These are phyloP conservation scores for Trissolcus brochymenae DNA, from an alignment of 2,888 invertebrate species.

Conservation along the genomic window DNA sequence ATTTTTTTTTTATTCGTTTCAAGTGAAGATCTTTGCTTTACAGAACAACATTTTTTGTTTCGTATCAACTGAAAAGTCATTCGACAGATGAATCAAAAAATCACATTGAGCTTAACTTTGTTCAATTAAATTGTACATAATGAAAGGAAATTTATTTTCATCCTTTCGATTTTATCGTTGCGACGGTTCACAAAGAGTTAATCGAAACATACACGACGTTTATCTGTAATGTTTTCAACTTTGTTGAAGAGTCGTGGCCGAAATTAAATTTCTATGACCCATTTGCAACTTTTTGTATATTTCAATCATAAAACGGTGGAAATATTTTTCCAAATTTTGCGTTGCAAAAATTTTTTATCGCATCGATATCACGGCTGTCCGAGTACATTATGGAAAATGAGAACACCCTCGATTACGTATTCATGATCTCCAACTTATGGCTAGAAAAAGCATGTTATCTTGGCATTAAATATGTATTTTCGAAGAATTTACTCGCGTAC, in stretches of 20 bases:
- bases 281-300: slow-evolving; percentile 2
- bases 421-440: slow-evolving; percentile 11
- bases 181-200: slow-evolving; percentile 4
- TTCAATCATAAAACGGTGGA: no score
- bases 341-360: no score
- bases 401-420: slow-evolving; percentile 12
- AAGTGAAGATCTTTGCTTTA: background rate
- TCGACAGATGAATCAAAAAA: background rate
- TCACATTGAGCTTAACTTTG: no score
- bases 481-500: background rate
- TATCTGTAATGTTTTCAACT: slow-evolving; percentile 6
- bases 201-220: slow-evolving; percentile 15
- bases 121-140: background rate
- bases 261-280: slow-evolving; percentile 28
- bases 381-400: slow-evolving; percentile 10
- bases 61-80: background rate
- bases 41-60: background rate
- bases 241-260: slow-evolving; percentile 2
- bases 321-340: background rate
- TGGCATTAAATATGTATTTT: slow-evolving; percentile 6
- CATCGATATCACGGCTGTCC: background rate
- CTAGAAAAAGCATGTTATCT: slow-evolving; percentile 12
- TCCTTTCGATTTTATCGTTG: slow-evolving; percentile 11
- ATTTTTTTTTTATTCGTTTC: no score
- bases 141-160: background rate